Base-by-base conservation (phyloP, 2,797 vertebrate genomes). In the Channa striata region DNA sequence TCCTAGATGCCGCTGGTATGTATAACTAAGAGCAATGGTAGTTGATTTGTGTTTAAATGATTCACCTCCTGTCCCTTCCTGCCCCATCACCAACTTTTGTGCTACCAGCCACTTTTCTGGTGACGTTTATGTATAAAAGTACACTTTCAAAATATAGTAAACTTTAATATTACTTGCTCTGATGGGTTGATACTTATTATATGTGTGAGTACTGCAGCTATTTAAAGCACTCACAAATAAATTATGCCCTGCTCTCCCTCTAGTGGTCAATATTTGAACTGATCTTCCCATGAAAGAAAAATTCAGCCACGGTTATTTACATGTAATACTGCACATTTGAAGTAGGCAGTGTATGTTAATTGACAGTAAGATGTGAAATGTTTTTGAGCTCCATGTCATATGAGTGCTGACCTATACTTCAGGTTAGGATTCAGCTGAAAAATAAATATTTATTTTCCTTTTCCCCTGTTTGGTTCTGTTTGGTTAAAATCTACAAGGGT, bases 1-100 rank as follows among this genome's bases (percentile, higher is more conserved):
- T 91, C 90, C 88, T 94, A 97, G 96, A 97, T 93, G 92, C 93
- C 87, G 95, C 96, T 68, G 96, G 96, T 97, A 97, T 83, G 96
- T 96, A 96, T 94, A 78, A 72, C 68, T 82, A 74, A 83, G 86
- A 79, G 58, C 75, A 71, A 68, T 73, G 70, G 59, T 86, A 73
- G 77, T 72, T 81, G 63, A n/a, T 77, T 57, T 86, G 71, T 78
- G 74, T 85, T 68, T 81, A 43, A 85, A 62, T 66, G 8, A 23
- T 56, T 47, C 73, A 56, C 54, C 54, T 56, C 72, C 63, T 58
- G 48, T 48, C 34, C 52, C 16, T 54, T 49, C 47, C 21, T 54
- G 33, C 49, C 66, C 20, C 30, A 63, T 73, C 51, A 43, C 65
- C 40, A 69, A 57, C 56, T 50, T 48, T 54, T 54, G 13, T 40